A percentile compares a stretch with the other conserved stretches of the same genome.
phyloP scores from a whole-genome alignment of 2,888 invertebrate species.

The Melanotus villosus region DNA sequence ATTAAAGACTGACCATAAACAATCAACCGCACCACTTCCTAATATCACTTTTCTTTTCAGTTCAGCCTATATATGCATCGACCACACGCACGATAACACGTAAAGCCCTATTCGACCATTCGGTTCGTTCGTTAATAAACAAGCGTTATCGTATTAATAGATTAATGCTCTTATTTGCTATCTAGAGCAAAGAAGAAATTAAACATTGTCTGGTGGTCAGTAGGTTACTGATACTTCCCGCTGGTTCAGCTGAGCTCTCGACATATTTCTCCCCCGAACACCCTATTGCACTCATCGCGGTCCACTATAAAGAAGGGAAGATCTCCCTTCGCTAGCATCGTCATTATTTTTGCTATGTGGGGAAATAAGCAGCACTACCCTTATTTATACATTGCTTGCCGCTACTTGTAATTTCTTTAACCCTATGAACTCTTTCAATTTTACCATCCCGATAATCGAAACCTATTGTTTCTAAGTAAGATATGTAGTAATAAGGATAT shows the following conservation, averaged over 20 bases:
- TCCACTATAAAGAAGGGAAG: slow-evolving; percentile 50
- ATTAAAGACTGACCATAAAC: slow-evolving; percentile 6
- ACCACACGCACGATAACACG: neutral
- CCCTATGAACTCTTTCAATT: too few relatives aligned
- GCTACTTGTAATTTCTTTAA: neutral
- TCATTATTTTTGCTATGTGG: slow-evolving; percentile 39
- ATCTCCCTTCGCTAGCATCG: slow-evolving; percentile 47
- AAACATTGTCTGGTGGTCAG: slow-evolving; percentile 54
- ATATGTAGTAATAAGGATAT: too few relatives aligned
- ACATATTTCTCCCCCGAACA: slow-evolving; percentile 37
- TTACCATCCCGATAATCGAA: too few relatives aligned
- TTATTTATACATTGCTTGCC: neutral
- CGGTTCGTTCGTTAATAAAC: slow-evolving; percentile 7
- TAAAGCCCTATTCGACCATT: neutral
- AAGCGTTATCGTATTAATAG: neutral
- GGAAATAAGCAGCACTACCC: slow-evolving; percentile 29
- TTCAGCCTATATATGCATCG: neutral
- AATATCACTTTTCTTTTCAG: neutral
- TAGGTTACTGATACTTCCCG: slow-evolving; percentile 59
- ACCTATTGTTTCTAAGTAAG: too few relatives aligned
- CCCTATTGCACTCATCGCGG: slow-evolving; percentile 45
- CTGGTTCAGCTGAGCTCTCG: slow-evolving; percentile 52
- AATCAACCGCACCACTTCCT: neutral
- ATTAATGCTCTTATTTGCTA: neutral
- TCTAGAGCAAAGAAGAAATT: slow-evolving; percentile 35